Conservation (phyloP, 2,888 invertebrate genomes). For the Papilio elwesi region DNA sequence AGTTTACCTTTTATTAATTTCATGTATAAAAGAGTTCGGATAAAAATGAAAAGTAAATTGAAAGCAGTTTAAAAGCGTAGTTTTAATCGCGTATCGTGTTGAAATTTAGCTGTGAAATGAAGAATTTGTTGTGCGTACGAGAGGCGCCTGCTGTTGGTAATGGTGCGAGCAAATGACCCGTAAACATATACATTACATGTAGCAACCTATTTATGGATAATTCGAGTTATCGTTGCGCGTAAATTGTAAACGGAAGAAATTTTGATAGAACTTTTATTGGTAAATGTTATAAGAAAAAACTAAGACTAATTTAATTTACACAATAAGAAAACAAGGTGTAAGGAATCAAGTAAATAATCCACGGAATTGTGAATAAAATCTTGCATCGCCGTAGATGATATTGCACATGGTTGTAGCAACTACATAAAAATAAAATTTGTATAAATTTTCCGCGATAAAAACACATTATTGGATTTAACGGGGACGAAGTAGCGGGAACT, state of each 20-base stretch:
- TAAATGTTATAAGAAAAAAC: too few relatives aligned
- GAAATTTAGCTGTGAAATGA: slow-evolving; percentile 65
- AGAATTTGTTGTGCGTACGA: slow-evolving; percentile 64
- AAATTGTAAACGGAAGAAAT: not conserved
- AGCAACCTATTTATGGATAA: slow-evolving; percentile 50
- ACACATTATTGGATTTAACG: too few relatives aligned
- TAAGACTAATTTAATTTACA: too few relatives aligned
- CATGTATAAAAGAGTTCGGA: not conserved
- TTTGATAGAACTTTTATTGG: too few relatives aligned
- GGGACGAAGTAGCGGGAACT: too few relatives aligned
- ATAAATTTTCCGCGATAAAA: too few relatives aligned
- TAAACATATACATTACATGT: slow-evolving; percentile 64
- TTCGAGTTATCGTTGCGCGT: slow-evolving; percentile 28
- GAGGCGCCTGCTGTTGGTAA: slow-evolving; percentile 68
- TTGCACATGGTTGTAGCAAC: too few relatives aligned
- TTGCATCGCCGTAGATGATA: too few relatives aligned
- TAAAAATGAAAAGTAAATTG: slow-evolving; percentile 14
- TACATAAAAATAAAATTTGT: too few relatives aligned
- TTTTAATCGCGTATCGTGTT: slow-evolving; percentile 35
- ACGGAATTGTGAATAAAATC: too few relatives aligned
- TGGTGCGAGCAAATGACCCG: slow-evolving; percentile 68
- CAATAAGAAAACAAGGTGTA: too few relatives aligned
- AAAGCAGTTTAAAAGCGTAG: slow-evolving; percentile 14
- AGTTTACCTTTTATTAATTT: slow-evolving; percentile 6
- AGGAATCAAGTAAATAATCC: too few relatives aligned